Percentiles rank a stretch among this genome's conserved stretches.
Conservation (phyloP, 2,797 vertebrate genomes). For the Cheirogaleus major region DNA sequence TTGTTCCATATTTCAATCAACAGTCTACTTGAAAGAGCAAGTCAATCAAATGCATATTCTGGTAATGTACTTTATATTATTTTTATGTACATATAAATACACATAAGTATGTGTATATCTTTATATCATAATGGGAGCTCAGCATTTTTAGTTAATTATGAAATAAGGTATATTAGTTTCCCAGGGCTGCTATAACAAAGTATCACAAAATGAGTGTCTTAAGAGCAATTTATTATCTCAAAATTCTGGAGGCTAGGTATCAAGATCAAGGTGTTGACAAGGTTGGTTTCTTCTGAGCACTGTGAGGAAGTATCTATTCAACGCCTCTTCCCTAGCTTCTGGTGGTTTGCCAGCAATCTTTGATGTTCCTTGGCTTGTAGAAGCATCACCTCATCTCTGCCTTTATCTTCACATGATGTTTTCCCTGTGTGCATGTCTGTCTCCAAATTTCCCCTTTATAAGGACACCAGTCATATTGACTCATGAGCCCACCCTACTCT, state of each 20-base stretch:
- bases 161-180: neutral
- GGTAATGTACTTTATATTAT: neutral
- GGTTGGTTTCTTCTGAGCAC: neutral
- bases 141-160: neutral
- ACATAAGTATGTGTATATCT: neutral
- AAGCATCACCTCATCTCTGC: neutral
- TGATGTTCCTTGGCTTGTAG: neutral
- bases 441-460: neutral
- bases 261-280: neutral
- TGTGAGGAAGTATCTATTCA: neutral
- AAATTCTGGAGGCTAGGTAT: neutral
- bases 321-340: neutral
- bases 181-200: neutral
- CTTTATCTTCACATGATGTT: neutral
- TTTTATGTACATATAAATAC: neutral
- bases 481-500: neutral
- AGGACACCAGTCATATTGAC: neutral
- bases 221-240: neutral
- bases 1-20: slow-evolving; percentile 36
- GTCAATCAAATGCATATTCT: neutral
- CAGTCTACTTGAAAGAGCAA: neutral
- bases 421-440: neutral
- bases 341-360: neutral
- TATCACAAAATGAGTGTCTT: neutral
- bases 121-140: slow-evolving; percentile 15